Conservation (phyloP, 2,113 vertebrate species). For the Myiozetetes cayanensis region DNA sequence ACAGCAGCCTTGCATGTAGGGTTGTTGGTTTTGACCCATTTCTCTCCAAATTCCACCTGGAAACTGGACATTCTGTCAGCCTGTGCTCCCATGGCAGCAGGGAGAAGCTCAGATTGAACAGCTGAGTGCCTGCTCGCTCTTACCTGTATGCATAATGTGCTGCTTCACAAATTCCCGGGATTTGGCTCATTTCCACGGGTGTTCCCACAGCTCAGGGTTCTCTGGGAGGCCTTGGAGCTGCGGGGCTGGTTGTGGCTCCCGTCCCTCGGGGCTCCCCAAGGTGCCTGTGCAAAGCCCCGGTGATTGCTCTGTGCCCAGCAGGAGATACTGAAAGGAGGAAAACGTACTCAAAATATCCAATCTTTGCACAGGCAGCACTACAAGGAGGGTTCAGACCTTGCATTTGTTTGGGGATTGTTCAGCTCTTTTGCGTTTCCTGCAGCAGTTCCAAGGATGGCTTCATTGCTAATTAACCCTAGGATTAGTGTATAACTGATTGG, state of each 20-base stretch:
- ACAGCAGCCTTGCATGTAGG: accelerated
- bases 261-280: accelerated
- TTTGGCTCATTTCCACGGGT: not conserved
- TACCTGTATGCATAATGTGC: accelerated
- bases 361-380: not conserved
- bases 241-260: not conserved
- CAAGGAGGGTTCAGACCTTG: not conserved
- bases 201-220: not conserved
- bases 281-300: not conserved
- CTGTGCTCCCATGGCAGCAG: accelerated
- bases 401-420: not conserved
- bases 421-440: not conserved
- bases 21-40: not conserved
- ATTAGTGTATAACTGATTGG: not conserved
- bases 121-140: not conserved
- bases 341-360: not conserved
- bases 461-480: not conserved
- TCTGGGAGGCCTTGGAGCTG: not conserved
- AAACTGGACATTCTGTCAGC: accelerated
- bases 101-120: not conserved
- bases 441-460: not conserved
- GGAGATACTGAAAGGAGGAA: not conserved
- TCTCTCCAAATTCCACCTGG: not conserved
- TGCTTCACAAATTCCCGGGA: not conserved
- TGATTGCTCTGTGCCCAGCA: accelerated